Evolutionary conservation across 2,113 vertebrate species (phyloP).

Genomic region (Nyctibius bracteatus): DNA sequence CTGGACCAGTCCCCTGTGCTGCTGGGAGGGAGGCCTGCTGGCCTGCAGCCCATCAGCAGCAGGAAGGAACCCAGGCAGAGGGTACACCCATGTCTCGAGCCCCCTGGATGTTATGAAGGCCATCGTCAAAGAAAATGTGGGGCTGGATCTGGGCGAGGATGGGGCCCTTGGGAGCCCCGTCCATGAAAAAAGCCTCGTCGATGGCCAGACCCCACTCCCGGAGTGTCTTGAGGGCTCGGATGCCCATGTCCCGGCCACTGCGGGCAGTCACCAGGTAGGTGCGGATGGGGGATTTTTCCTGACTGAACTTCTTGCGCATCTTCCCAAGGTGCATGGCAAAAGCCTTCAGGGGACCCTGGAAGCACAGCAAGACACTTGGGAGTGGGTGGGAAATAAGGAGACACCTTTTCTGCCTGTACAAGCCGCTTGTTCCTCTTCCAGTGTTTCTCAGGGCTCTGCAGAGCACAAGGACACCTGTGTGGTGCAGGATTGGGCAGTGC

Average conservation of each 20-base stretch:
- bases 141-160: slow-evolving; percentile 71
- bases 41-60: neutral
- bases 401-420: neutral
- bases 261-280: slow-evolving; percentile 66
- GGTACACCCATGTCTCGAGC: slow-evolving; percentile 49
- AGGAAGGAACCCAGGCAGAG: slow-evolving; percentile 62
- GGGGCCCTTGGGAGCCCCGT: slow-evolving; percentile 67
- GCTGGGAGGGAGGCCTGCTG: neutral
- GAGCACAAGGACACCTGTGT: neutral
- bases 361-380: neutral
- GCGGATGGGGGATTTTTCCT: slow-evolving; percentile 61
- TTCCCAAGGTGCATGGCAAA: slow-evolving; percentile 72
- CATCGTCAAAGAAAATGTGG: slow-evolving; percentile 71
- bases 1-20: neutral
- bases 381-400: neutral
- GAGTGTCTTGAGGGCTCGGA: slow-evolving; percentile 64
- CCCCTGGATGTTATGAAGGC: slow-evolving; percentile 54
- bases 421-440: neutral
- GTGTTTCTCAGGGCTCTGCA: neutral
- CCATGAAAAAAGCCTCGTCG: slow-evolving; percentile 74
- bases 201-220: slow-evolving; percentile 68
- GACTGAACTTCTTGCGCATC: slow-evolving; percentile 66
- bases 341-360: slow-evolving; percentile 70
- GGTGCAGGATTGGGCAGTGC: neutral
- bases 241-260: slow-evolving; percentile 64